Conservation (phyloP, 2,797 vertebrate species). For the Limosa lapponica region DNA sequence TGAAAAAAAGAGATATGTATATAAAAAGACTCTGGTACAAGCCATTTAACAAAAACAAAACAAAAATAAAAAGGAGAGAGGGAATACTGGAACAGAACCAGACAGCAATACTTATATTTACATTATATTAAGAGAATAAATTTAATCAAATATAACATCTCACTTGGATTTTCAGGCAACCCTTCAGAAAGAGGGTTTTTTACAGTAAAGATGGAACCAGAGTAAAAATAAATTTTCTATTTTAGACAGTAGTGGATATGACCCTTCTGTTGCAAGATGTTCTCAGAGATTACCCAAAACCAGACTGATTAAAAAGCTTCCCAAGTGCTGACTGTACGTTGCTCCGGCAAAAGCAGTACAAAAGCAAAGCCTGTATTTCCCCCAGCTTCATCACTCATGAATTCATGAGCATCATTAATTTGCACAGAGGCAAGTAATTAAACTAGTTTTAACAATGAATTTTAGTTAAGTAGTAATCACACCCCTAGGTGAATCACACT, state of each 20-base stretch:
- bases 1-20: not conserved
- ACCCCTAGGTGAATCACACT: not conserved
- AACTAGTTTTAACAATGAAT: not conserved
- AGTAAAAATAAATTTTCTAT: not conserved
- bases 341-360: not conserved
- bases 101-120: constrained; percentile 28
- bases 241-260: constrained; percentile 16
- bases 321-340: not conserved
- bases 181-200: not conserved
- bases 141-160: constrained; percentile 57
- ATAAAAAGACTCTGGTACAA: constrained; percentile 7
- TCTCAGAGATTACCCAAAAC: not conserved
- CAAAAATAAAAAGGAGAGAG: not conserved
- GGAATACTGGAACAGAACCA: not conserved
- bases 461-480: not conserved
- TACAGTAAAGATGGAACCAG: not conserved
- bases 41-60: not conserved
- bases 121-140: constrained; percentile 70
- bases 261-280: not conserved
- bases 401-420: not conserved
- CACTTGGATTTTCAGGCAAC: not conserved
- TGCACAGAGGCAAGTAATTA: not conserved
- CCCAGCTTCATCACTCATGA: not conserved
- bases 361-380: not conserved
- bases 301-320: not conserved